Evolutionary conservation across 2,797 vertebrate species (phyloP).

Genomic region (Perodicticus potto): DNA sequence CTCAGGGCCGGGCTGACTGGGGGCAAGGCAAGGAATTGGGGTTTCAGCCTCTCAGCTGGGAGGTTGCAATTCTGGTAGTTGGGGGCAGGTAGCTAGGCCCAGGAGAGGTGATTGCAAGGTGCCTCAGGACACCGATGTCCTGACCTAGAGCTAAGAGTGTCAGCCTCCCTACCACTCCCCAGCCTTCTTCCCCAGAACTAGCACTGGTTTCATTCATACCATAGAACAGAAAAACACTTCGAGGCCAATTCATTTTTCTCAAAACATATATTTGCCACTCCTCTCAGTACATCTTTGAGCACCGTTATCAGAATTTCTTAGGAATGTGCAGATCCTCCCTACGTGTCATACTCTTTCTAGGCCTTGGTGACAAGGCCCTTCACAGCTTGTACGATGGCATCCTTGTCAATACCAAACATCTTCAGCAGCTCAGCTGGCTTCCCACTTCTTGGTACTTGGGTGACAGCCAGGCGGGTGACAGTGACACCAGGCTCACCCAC

Average conservation of each 20-base stretch:
- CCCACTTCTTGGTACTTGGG: slow-evolving; percentile 91
- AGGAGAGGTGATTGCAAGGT: neutral
- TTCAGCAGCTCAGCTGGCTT: slow-evolving; percentile 91
- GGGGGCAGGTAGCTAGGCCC: neutral
- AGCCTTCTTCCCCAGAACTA: neutral
- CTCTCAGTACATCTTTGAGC: slow-evolving; percentile 19
- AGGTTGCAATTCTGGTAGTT: neutral
- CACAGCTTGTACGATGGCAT: slow-evolving; percentile 90
- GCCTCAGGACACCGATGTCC: neutral
- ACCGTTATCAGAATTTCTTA: slow-evolving; percentile 16
- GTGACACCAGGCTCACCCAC: slow-evolving; percentile 89
- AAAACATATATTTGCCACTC: slow-evolving; percentile 76
- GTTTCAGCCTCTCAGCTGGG: neutral
- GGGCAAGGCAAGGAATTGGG: fast-evolving
- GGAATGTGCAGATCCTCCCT: slow-evolving; percentile 36
- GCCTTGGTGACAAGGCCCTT: slow-evolving; percentile 86
- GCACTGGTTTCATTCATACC: neutral
- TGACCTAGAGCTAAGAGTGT: neutral
- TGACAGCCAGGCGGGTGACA: slow-evolving; percentile 90
- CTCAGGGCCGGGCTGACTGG: neutral
- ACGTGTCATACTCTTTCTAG: slow-evolving; percentile 86
- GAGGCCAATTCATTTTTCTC: slow-evolving; percentile 58
- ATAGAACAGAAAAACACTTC: neutral
- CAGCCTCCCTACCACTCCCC: fast-evolving
- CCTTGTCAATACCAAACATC: slow-evolving; percentile 93